A percentile compares a stretch with the other conserved stretches of the same genome.
Evolutionary conservation across 2,888 invertebrate species (phyloP).

Genomic region (Agriopis leucophaearia): DNA sequence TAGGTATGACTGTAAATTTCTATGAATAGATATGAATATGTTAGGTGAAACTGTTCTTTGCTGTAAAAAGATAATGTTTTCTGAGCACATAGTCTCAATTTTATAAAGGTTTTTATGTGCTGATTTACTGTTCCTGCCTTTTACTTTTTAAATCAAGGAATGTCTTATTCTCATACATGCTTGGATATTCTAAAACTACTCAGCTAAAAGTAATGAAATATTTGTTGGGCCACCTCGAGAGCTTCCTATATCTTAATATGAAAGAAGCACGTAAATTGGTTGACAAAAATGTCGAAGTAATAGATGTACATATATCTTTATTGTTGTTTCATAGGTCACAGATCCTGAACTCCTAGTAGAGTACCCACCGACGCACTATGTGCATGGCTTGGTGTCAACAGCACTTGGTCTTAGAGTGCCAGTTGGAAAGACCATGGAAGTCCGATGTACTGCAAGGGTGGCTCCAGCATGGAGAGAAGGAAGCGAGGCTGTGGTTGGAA

Average conservation of each 20-base stretch:
- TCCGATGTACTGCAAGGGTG: slow-evolving; percentile 76
- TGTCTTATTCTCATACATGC: no score
- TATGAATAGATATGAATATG: slow-evolving; percentile 18
- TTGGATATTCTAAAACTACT: no score
- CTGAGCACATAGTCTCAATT: neutral
- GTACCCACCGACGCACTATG: slow-evolving; percentile 74
- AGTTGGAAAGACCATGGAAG: slow-evolving; percentile 76
- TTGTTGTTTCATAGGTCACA: slow-evolving; percentile 62
- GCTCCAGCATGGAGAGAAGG: slow-evolving; percentile 81
- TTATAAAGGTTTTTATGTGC: neutral
- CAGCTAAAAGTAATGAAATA: no score
- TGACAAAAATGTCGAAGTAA: no score
- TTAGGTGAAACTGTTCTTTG: slow-evolving; percentile 6
- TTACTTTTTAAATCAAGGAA: no score
- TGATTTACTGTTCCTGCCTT: neutral
- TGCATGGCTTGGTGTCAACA: slow-evolving; percentile 75
- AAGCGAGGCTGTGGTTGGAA: slow-evolving; percentile 80
- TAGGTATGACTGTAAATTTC: no score
- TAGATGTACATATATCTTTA: no score
- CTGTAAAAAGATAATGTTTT: slow-evolving; percentile 1
- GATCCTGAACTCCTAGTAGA: slow-evolving; percentile 75
- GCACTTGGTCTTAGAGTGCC: slow-evolving; percentile 78
- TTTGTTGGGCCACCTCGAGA: no score
- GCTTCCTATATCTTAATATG: no score
- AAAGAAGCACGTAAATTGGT: no score